Percentiles rank a stretch among this genome's conserved stretches.
Conservation (phyloP, 2,113 vertebrate genomes). For the Microtus oregoni region DNA sequence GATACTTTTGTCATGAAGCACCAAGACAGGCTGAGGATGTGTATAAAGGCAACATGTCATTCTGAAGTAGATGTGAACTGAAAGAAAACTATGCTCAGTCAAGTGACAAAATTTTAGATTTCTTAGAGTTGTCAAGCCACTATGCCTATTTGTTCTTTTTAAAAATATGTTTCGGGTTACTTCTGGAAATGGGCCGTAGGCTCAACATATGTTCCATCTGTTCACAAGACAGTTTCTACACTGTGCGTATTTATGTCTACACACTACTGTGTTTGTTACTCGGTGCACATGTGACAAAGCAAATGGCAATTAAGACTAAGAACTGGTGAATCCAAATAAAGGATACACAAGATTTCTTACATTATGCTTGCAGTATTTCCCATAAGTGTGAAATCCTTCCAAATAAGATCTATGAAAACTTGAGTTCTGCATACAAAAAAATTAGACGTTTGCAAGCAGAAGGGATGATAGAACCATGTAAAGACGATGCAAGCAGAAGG, state of each 20-base stretch:
- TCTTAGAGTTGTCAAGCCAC: background rate
- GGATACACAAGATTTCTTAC: background rate
- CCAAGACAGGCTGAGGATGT: background rate
- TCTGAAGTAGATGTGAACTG: background rate
- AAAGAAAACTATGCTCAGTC: background rate
- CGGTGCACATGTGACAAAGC: background rate
- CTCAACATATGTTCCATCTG: background rate
- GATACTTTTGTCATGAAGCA: background rate
- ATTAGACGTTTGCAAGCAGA: background rate
- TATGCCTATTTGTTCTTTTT: background rate
- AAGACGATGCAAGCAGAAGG: too few species aligned
- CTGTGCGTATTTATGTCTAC: background rate
- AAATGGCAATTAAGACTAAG: background rate
- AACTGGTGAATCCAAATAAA: background rate
- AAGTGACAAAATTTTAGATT: background rate
- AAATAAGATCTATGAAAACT: constrained; percentile 11
- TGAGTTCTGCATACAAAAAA: background rate
- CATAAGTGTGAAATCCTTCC: background rate
- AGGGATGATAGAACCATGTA: background rate
- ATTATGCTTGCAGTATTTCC: background rate
- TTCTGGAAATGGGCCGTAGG: background rate
- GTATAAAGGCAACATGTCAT: background rate
- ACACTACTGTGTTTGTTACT: background rate
- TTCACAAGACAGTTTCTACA: background rate
- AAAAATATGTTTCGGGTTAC: background rate